These are phyloP conservation scores for Ochotona princeps DNA, from an alignment of 2,113 vertebrate genomes.

Conservation along the genomic window DNA sequence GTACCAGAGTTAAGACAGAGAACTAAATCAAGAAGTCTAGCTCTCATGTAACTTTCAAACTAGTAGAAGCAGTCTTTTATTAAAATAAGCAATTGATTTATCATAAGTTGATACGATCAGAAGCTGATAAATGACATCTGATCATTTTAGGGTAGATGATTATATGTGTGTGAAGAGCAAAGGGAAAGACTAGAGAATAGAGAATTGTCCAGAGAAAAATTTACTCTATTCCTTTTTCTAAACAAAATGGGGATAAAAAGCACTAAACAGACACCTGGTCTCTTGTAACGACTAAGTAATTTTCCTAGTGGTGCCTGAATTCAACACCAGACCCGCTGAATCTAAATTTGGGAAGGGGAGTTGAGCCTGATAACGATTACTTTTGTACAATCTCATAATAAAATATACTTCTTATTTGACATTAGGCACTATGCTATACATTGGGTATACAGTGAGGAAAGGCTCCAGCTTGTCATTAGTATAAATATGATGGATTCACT, in stretches of 20 bases:
- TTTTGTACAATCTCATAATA: conserved; percentile 7
- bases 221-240: not conserved
- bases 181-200: not conserved
- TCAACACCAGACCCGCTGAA: not conserved
- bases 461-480: not conserved
- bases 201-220: not conserved
- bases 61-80: not conserved
- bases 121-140: not conserved
- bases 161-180: not conserved
- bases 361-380: not conserved
- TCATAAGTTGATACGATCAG: not conserved
- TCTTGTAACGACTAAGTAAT: not conserved
- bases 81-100: not conserved
- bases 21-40: not conserved
- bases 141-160: not conserved
- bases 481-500: not conserved
- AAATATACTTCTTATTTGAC: not conserved
- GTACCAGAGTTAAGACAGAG: not conserved
- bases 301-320: not conserved
- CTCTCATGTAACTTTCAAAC: not conserved
- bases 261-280: not conserved
- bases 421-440: not conserved
- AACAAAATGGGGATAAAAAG: not conserved
- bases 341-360: not conserved
- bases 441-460: not conserved